Base-by-base conservation (phyloP, 2,113 vertebrate genomes). In the Potamarius usumacintae region DNA sequence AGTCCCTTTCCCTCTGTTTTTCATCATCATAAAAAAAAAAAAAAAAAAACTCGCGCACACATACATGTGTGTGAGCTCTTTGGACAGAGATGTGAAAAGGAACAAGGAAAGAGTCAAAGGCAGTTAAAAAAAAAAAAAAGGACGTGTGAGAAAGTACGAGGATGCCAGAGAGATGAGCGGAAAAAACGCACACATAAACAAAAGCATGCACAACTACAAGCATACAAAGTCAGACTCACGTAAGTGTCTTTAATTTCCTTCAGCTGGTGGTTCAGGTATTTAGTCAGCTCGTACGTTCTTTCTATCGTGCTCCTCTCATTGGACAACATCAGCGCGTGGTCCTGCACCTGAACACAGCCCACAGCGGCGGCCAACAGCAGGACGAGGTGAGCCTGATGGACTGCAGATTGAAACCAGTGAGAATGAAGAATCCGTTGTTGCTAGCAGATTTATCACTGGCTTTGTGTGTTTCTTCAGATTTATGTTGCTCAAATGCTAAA, bases 201-300 rank as follows among this genome's bases (percentile, higher is more conserved):
- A 72, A 89, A 86, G 58, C 69, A 81, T 25, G 52, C 57, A 74
- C 48, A 63, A 84, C 84, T 79, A 79, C 89, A 88, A 79, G 30
- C 57, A 25, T 63, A 88, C 80, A 71, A 62, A 50, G 52, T 74
- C 34, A 27, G 52, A 95, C 97, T 98, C 94, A 99, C 98, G 34
- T 99, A 99, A 91, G 97, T 97, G 90, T 97, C 97, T 90, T 97
- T 97, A 92, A 99, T 96, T 90, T 97, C 96, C 89, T 97, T 97
- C 87, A 99, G 97, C 93, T 99, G 98, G 90, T 98, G 97, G 93
- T 99, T 97, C 96, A 99, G 96, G 94, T 98, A 99, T 89, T 97
- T 98, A 90, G 98, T 99, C 90, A 99, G 96, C 94, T 99, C 97
- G 60, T 99, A 99, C 10, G 97, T 99, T 92, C 98, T 97, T 92